A percentile compares a stretch with the other conserved stretches of the same genome.
Evolutionary conservation across 2,113 vertebrate species (phyloP).

Genomic region (Daboia siamensis): DNA sequence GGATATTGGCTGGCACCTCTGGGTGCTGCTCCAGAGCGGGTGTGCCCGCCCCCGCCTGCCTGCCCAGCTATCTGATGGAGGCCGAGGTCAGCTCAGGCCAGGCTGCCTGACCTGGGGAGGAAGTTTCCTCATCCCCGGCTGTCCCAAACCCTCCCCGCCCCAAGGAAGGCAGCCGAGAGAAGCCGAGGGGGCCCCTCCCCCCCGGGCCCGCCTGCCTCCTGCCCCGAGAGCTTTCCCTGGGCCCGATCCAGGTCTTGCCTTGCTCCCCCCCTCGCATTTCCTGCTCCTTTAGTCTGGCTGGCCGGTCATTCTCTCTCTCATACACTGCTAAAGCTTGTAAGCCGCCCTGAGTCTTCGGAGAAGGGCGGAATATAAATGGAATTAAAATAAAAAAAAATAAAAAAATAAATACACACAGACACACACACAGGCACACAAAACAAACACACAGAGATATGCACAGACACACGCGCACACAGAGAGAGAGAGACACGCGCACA

Average conservation of each 20-base stretch:
- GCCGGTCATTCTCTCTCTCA: neutral
- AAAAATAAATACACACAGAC: too few species aligned
- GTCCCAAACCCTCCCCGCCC: neutral
- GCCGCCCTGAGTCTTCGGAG: too few species aligned
- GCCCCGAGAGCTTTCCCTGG: too few species aligned
- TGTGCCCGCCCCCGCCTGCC: slow-evolving; percentile 28
- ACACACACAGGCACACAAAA: too few species aligned
- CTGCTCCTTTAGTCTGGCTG: neutral
- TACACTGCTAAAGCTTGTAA: too few species aligned
- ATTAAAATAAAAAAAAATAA: too few species aligned
- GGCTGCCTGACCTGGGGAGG: slow-evolving; percentile 25
- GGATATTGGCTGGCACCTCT: neutral
- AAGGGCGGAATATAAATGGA: too few species aligned
- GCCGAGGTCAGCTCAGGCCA: neutral
- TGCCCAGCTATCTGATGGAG: slow-evolving; percentile 20
- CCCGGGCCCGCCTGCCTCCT: neutral
- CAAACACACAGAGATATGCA: neutral
- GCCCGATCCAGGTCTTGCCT: neutral
- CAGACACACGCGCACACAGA: too few species aligned
- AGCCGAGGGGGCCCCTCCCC: neutral
- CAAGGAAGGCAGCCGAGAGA: neutral
- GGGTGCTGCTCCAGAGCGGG: slow-evolving; percentile 43
- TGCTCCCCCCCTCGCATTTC: too few species aligned
- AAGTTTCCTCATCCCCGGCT: slow-evolving; percentile 14
- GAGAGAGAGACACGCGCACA: neutral